Evolutionary conservation across 2,113 vertebrate species (phyloP).

Genomic region (Crotalus horridus): DNA sequence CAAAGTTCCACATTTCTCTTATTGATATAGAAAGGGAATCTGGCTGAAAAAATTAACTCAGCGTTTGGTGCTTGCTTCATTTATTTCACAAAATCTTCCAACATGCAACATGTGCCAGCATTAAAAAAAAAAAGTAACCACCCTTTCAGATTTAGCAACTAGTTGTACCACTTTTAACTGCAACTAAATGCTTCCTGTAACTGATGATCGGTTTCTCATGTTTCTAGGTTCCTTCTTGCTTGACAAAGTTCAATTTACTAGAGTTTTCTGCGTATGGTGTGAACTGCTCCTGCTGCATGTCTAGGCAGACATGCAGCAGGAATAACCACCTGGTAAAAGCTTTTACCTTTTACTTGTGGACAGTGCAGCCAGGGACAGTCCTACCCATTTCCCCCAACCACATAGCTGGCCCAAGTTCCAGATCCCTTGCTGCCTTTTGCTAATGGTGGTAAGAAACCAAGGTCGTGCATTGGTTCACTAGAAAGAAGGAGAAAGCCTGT

Average conservation of each 20-base stretch:
- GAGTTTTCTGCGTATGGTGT: background rate
- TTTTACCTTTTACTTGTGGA: background rate
- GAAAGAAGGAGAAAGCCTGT: background rate
- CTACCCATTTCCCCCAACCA: background rate
- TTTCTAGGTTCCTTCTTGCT: background rate
- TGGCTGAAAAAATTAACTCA: background rate
- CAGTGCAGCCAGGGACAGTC: background rate
- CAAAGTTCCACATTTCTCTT: background rate
- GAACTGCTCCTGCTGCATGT: background rate
- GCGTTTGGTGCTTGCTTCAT: background rate
- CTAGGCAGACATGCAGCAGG: background rate
- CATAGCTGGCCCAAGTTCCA: background rate
- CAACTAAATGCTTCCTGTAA: background rate
- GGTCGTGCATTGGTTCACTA: background rate
- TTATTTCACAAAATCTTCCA: background rate
- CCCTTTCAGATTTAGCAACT: background rate
- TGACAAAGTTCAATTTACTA: background rate
- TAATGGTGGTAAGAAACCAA: background rate
- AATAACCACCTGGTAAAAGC: background rate
- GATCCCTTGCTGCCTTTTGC: background rate
- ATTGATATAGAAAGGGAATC: background rate
- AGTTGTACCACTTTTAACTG: background rate
- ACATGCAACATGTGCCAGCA: background rate
- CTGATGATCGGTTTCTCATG: background rate
- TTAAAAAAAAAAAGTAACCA: background rate